These are phyloP conservation scores for Tiliqua scincoides DNA, from an alignment of 2,113 vertebrate genomes.

Conservation along the genomic window DNA sequence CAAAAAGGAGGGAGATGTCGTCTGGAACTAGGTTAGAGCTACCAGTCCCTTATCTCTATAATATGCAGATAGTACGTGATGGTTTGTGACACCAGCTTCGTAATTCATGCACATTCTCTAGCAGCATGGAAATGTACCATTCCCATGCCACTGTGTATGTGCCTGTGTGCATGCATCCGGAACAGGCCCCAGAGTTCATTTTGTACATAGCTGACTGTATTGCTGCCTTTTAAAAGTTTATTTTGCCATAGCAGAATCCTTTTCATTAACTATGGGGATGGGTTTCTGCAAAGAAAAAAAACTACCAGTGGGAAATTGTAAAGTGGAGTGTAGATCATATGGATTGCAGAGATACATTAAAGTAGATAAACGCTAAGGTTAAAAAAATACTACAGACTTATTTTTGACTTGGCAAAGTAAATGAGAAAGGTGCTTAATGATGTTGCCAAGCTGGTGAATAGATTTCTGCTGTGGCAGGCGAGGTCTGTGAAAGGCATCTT, in stretches of 20 bases:
- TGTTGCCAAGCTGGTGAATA: constrained; percentile 22
- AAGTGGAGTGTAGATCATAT: constrained; percentile 20
- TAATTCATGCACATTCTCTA: not conserved
- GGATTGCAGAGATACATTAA: constrained; percentile 33
- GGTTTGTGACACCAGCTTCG: too few relatives aligned
- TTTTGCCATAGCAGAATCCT: not conserved
- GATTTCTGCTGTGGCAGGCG: constrained; percentile 37
- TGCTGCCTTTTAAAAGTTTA: not conserved
- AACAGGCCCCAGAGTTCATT: not conserved
- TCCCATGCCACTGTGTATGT: not conserved
- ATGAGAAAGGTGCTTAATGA: not conserved
- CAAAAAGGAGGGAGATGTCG: not conserved
- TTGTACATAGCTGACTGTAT: not conserved
- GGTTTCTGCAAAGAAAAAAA: not conserved
- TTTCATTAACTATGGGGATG: not conserved
- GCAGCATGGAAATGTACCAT: not conserved
- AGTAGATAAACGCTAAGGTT: not conserved
- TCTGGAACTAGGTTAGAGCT: not conserved
- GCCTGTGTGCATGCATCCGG: not conserved
- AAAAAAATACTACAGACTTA: not conserved
- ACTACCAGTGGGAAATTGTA: not conserved
- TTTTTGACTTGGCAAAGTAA: not conserved
- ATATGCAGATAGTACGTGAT: not conserved
- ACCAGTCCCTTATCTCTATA: not conserved
- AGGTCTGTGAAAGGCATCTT: constrained; percentile 14